Base-by-base conservation (phyloP, 2,113 vertebrate species). In the Calypte anna region DNA sequence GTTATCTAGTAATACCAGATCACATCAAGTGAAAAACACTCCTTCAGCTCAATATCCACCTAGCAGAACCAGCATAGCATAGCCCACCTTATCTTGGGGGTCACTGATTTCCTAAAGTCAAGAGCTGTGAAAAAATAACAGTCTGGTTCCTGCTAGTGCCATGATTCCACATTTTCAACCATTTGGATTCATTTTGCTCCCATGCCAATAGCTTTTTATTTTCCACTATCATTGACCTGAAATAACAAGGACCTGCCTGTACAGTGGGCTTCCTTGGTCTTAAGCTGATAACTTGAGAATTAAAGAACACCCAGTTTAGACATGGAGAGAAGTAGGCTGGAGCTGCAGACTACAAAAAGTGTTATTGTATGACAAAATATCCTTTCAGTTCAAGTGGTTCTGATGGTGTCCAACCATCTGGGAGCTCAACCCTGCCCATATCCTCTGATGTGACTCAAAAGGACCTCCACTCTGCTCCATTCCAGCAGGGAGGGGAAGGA, bases 401-500 rank as follows among this genome's bases (percentile, higher is more conserved):
- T 53, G 14, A 67, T 61, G 33, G 6, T n/a, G 30, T 30, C 61
- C 40, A 57, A 63, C 19, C 31, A 44, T 0, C 10, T n/a, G 19
- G 24, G 63, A 80, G 33, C 23, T 12, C 57, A 75, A 0, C 12
- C 38, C 22, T 92, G 43, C 13, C 12, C 11, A 2, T 24, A 25
- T 23, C 13, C 8, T 44, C 51, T 10, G 8, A 53, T 1, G 9
- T 25, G 25, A 23, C 67, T 55, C 21, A 83, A 75, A 4, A 51
- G 10, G 18, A 36, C 4, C 25, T 58, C 28, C 6, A 0, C 19
- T 58, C 1, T 0, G 5, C 25, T 54, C 38, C 3, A 33, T 48
- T 6, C 64, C 15, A 17, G 43, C 0, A 0, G 20, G 44, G 44
- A 68, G 15, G 2, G 3, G 13, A 2, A 0, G 1, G 51, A 36